Percentiles rank a stretch among this genome's conserved stretches.
Conservation (phyloP, 2,797 vertebrate genomes). For the Triplophysa bombifrons region DNA sequence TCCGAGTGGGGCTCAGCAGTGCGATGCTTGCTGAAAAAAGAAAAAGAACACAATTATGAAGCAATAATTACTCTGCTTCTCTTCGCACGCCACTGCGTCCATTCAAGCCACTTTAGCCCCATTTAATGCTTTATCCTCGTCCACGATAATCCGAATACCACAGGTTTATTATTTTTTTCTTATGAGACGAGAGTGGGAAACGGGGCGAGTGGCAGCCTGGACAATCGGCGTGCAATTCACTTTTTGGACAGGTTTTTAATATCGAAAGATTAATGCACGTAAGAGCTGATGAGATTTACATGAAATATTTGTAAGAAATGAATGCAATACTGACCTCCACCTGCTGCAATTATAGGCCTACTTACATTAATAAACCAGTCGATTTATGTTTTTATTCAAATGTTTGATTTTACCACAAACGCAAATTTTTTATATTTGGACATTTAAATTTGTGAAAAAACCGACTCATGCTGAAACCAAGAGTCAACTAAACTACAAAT, state of each 20-base stretch:
- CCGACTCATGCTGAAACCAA: too few species aligned
- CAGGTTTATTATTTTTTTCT: conserved; percentile 64
- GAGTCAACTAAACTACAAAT: background rate
- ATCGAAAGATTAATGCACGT: conserved; percentile 15
- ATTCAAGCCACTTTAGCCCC: conserved; percentile 78
- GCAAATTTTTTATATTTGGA: too few species aligned
- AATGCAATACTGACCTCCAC: background rate
- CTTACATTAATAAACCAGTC: background rate
- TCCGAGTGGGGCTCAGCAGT: conserved; percentile 75
- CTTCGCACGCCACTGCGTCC: conserved; percentile 75
- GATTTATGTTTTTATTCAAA: background rate
- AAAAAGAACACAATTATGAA: conserved; percentile 84
- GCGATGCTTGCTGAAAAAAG: conserved; percentile 65
- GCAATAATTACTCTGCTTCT: conserved; percentile 83
- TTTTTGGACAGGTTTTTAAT: conserved; percentile 29
- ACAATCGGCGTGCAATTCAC: conserved; percentile 29
- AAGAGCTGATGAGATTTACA: background rate
- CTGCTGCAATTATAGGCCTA: too few species aligned
- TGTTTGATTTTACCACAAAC: background rate
- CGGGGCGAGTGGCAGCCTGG: conserved; percentile 36
- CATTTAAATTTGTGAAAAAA: background rate
- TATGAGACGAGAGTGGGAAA: conserved; percentile 37
- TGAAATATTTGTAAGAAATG: background rate
- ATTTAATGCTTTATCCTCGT: conserved; percentile 79
- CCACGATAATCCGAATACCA: conserved; percentile 78